A percentile compares a stretch with the other conserved stretches of the same genome.
These are phyloP conservation scores for Drosophila siamana DNA, from an alignment of 2,888 invertebrate species.

Conservation along the genomic window DNA sequence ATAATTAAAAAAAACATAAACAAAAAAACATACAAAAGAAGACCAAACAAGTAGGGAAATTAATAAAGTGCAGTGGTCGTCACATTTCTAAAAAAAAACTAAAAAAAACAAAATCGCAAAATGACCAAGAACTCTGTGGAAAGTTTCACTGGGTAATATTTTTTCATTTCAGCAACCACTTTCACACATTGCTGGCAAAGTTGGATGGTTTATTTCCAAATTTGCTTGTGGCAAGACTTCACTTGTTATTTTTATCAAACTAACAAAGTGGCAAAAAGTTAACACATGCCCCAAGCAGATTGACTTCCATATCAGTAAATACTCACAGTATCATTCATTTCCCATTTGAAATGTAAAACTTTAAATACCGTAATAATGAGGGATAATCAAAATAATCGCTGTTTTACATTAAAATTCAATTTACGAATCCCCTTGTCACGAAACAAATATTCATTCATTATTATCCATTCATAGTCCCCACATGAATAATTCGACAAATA, in stretches of 20 bases:
- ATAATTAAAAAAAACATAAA: constrained; percentile 32
- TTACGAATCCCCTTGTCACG: not conserved
- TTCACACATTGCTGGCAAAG: constrained; percentile 5
- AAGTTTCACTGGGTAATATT: constrained; percentile 1
- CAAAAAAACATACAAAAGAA: not conserved
- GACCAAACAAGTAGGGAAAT: constrained; percentile 39
- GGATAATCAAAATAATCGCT: not conserved
- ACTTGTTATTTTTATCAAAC: not conserved
- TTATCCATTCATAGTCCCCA: not conserved
- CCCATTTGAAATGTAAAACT: not conserved
- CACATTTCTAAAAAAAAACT: constrained; percentile 1
- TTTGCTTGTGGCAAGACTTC: not conserved
- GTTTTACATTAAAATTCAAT: not conserved
- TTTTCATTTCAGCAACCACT: constrained; percentile 7
- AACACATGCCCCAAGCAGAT: not conserved
- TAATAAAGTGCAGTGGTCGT: constrained; percentile 12
- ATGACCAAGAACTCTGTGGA: not conserved
- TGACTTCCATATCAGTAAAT: not conserved
- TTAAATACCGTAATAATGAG: not conserved
- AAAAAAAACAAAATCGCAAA: not conserved
- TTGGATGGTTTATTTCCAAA: constrained; percentile 21
- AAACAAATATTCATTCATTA: not conserved
- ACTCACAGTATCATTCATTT: not conserved
- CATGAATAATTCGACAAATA: not conserved
- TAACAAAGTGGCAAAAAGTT: not conserved